Conservation (phyloP, 1,140 invertebrate species). For the Neodiprion virginianus region DNA sequence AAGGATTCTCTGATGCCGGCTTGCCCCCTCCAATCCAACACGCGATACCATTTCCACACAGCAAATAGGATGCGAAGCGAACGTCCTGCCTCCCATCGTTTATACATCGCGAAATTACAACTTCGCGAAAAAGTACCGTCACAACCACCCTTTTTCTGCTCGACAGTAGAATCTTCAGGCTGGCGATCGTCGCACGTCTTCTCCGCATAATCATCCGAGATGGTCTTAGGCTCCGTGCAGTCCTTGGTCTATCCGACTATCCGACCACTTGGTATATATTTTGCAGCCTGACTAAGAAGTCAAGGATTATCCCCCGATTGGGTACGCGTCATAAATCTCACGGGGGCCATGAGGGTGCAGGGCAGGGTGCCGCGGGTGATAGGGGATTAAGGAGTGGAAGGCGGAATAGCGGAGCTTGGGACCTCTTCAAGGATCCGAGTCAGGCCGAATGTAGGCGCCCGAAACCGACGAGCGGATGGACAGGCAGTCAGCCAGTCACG, state of each 20-base stretch:
- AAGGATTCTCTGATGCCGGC: conserved; percentile 9
- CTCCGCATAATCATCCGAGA: too few species aligned
- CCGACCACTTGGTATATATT: not conserved
- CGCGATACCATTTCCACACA: conserved; percentile 19
- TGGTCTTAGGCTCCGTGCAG: too few species aligned
- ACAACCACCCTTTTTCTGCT: too few species aligned
- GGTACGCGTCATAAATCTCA: conserved; percentile 53
- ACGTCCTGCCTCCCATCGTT: not conserved
- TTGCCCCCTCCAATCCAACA: conserved; percentile 12
- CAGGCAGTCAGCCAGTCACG: conserved; percentile 21
- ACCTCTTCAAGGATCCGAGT: conserved; percentile 33
- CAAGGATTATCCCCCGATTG: conserved; percentile 52
- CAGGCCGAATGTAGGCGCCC: conserved; percentile 22
- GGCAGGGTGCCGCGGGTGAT: conserved; percentile 35
- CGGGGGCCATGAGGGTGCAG: conserved; percentile 37
- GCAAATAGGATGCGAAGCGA: conserved; percentile 35
- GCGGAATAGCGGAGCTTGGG: conserved; percentile 26
- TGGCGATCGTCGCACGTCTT: too few species aligned
- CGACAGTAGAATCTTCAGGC: too few species aligned
- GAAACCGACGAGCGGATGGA: not conserved
- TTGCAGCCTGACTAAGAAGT: conserved; percentile 46
- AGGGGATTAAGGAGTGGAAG: conserved; percentile 38
- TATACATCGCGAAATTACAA: not conserved
- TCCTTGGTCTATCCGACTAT: not conserved
- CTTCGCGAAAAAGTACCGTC: too few species aligned